Percentiles rank a stretch among this genome's conserved stretches.
These are phyloP conservation scores for Hypothenemus hampei DNA, from an alignment of 1,140 invertebrate genomes.

Conservation along the genomic window DNA sequence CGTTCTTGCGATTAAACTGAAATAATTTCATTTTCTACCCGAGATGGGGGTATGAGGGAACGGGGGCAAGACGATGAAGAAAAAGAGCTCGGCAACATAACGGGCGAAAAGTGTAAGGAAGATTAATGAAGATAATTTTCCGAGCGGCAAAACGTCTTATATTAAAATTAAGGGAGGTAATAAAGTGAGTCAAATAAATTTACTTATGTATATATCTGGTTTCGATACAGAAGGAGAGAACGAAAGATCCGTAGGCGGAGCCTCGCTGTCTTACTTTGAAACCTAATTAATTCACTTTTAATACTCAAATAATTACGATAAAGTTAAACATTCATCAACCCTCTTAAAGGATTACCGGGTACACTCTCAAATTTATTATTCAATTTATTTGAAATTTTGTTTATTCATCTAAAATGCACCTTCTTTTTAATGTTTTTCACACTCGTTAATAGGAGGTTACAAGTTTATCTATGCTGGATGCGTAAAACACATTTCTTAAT, in stretches of 20 bases:
- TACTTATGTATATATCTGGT: slow-evolving; percentile 30
- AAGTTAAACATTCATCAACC: slow-evolving; percentile 38
- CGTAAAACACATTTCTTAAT: no score
- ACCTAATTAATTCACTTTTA: slow-evolving; percentile 39
- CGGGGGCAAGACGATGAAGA: no score
- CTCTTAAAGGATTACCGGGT: slow-evolving; percentile 36
- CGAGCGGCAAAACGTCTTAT: slow-evolving; percentile 17
- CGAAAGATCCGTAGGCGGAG: no score
- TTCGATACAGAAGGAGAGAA: slow-evolving; percentile 25
- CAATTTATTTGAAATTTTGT: slow-evolving; percentile 27
- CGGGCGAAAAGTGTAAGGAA: slow-evolving; percentile 15
- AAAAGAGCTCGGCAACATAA: not conserved
- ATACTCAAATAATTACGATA: slow-evolving; percentile 39
- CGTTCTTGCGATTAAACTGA: no score
- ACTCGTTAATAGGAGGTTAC: no score
- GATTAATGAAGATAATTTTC: slow-evolving; percentile 24
- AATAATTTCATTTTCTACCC: slow-evolving; percentile 2
- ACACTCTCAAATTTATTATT: slow-evolving; percentile 29
- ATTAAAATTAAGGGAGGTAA: slow-evolving; percentile 31
- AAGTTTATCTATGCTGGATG: no score
- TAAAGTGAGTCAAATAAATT: slow-evolving; percentile 30
- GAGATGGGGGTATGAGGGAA: no score
- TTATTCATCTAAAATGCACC: slow-evolving; percentile 27
- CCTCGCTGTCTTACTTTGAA: no score
- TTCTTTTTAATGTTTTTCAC: no score